Evolutionary conservation across 2,888 invertebrate species (phyloP), one percentile per base, ranked within the genome.

Genomic region (Pammene fasciana): DNA sequence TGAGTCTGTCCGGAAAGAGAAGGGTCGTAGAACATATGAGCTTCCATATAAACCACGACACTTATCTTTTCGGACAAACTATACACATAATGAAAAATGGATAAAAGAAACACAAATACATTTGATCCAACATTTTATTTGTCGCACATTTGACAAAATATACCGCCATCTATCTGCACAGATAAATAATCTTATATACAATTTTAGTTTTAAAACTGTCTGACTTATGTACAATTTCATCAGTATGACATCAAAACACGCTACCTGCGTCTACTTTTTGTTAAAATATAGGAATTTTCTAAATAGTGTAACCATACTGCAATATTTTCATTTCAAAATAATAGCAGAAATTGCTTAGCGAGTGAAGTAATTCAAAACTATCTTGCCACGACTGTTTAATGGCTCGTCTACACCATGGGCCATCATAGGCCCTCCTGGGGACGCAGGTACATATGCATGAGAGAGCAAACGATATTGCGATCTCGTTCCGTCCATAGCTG

Each of bases 51-150:
- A n/a, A n/a, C n/a, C n/a, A n/a, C n/a, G n/a, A n/a, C n/a, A n/a
- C n/a, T n/a, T n/a, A 26, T 26, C 1, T 26, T 26, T 26, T 4
- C 4, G 26, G 26, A 3, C 26, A 26, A 4, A 4, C 26, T 26
- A 3, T 26, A 26, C 26, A 26, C 26, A 3, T 4, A 26, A 3
- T 38, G 9, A 46, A 14, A 46, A 14, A 14, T 43, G 43, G 13
- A 13, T 43, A 43, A 43, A 43, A 16, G 13, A 67, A 67, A 72
- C 57, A 16, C 13, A 67, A 68, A 71, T 55, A 73, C 70, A 76
- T 68, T 78, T 72, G 77, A 77, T 78, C 75, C 78, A 79, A 81
- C 79, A 76, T 80, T 85, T 83, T 83, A 83, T 81, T 84, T 78
- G 78, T 80, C 81, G 77, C 77, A 76, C 75, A 75, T 71, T 76